These are phyloP conservation scores for Apodemia zela DNA, from an alignment of 2,888 invertebrate species.

Conservation along the genomic window DNA sequence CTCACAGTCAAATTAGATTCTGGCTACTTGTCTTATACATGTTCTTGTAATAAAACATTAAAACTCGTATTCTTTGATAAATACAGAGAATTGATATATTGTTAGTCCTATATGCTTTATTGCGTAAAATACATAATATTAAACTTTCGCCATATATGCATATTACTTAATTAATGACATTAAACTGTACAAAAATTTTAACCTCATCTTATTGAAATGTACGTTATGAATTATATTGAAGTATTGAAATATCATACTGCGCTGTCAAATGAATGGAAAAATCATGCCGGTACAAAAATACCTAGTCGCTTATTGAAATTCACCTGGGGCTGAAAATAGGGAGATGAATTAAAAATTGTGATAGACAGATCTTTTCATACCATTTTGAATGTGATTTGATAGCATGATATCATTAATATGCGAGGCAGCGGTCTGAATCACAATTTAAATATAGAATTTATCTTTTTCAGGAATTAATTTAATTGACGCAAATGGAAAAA, in stretches of 20 bases:
- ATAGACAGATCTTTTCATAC: constrained; percentile 12
- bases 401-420: not conserved
- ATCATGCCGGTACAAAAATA: constrained; percentile 9
- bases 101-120: too few relatives aligned
- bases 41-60: too few relatives aligned
- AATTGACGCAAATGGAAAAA: too few relatives aligned
- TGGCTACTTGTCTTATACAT: too few relatives aligned
- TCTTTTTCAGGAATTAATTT: too few relatives aligned
- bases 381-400: not conserved
- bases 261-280: constrained; percentile 12
- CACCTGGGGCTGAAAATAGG: constrained; percentile 8
- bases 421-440: not conserved
- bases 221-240: not conserved
- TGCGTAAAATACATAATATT: too few relatives aligned
- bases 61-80: too few relatives aligned
- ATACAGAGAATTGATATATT: too few relatives aligned
- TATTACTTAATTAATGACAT: too few relatives aligned
- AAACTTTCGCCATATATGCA: too few relatives aligned
- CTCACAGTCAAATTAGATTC: too few relatives aligned
- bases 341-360: constrained; percentile 13
- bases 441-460: not conserved
- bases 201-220: constrained; percentile 3
- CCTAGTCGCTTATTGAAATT: constrained; percentile 5
- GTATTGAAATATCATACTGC: not conserved
- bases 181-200: not conserved